Percentiles rank a stretch among this genome's conserved stretches.
Evolutionary conservation across 1,140 invertebrate genomes (phyloP).

Genomic region (Hycleus cichorii): DNA sequence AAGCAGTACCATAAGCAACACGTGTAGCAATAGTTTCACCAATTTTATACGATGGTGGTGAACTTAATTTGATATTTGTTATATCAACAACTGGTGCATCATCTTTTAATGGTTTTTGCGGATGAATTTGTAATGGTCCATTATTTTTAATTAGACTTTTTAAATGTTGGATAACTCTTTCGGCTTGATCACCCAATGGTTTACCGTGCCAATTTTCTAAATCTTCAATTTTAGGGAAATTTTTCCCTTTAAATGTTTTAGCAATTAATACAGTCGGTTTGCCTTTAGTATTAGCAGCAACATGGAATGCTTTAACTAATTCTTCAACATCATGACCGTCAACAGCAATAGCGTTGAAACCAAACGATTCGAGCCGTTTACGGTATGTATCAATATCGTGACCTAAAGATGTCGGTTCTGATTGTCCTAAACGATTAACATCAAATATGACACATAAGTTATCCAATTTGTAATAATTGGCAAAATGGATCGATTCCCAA

Average conservation of each 20-base stretch:
- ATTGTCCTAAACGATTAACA: slow-evolving; percentile 95
- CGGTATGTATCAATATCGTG: slow-evolving; percentile 89
- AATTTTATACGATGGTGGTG: slow-evolving; percentile 77
- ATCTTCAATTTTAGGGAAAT: slow-evolving; percentile 84
- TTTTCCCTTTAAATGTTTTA: slow-evolving; percentile 94
- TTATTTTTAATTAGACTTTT: slow-evolving; percentile 57
- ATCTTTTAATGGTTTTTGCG: slow-evolving; percentile 58
- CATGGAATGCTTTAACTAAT: slow-evolving; percentile 79
- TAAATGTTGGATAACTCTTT: slow-evolving; percentile 66
- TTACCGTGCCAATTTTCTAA: slow-evolving; percentile 97
- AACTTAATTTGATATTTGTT: slow-evolving; percentile 66
- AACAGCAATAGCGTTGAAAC: slow-evolving; percentile 85
- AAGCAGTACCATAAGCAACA: slow-evolving; percentile 86
- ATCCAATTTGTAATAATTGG: slow-evolving; percentile 90
- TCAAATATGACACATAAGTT: slow-evolving; percentile 97
- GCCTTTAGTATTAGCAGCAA: slow-evolving; percentile 66
- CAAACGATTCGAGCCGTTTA: slow-evolving; percentile 85
- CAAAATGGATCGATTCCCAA: slow-evolving; percentile 97
- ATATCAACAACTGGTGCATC: slow-evolving; percentile 68
- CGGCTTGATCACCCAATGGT: slow-evolving; percentile 75
- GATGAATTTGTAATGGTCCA: slow-evolving; percentile 48
- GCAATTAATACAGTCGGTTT: slow-evolving; percentile 90
- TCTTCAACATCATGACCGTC: slow-evolving; percentile 95
- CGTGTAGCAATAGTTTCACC: slow-evolving; percentile 84
- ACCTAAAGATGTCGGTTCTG: slow-evolving; percentile 85